Percentiles rank a stretch among this genome's conserved stretches.
Evolutionary conservation across 2,888 invertebrate genomes (phyloP).

Genomic region (Eledona agricola): DNA sequence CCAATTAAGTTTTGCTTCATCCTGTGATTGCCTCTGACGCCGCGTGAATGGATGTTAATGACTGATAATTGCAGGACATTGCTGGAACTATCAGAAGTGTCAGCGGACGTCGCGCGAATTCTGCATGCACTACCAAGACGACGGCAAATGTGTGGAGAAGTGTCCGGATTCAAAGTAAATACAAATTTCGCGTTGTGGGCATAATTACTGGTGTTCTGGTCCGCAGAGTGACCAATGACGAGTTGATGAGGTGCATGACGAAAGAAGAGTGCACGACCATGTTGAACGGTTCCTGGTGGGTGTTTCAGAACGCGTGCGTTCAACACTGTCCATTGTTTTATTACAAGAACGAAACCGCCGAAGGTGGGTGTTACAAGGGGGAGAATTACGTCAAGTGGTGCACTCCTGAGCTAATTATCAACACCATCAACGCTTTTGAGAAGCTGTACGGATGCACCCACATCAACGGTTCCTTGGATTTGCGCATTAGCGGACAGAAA

Average conservation of each 20-base stretch:
- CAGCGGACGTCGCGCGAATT: conserved; percentile 65
- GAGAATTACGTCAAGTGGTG: conserved; percentile 1
- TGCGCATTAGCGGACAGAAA: conserved; percentile 63
- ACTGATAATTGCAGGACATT: conserved; percentile 52
- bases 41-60: conserved; percentile 14
- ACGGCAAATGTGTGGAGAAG: conserved; percentile 59
- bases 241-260: conserved; percentile 70
- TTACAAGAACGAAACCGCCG: conserved; percentile 48
- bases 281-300: conserved; percentile 63
- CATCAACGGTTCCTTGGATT: conserved; percentile 78
- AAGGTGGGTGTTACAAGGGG: conserved; percentile 37
- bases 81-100: conserved; percentile 64
- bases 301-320: conserved; percentile 72
- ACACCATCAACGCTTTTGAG: conserved; percentile 73
- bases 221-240: conserved; percentile 49
- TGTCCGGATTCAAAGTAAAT: conserved; percentile 77
- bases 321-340: conserved; percentile 72
- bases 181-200: conserved; percentile 6
- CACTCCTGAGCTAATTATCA: conserved; percentile 63
- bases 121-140: conserved; percentile 67
- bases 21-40: conserved; percentile 10
- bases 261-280: conserved; percentile 70
- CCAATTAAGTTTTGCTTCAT: conserved; percentile 14
- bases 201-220: conserved; percentile 35
- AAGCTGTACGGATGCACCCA: conserved; percentile 77